Base-by-base conservation (phyloP, 2,888 invertebrate genomes). In the Euzophera pinguis region DNA sequence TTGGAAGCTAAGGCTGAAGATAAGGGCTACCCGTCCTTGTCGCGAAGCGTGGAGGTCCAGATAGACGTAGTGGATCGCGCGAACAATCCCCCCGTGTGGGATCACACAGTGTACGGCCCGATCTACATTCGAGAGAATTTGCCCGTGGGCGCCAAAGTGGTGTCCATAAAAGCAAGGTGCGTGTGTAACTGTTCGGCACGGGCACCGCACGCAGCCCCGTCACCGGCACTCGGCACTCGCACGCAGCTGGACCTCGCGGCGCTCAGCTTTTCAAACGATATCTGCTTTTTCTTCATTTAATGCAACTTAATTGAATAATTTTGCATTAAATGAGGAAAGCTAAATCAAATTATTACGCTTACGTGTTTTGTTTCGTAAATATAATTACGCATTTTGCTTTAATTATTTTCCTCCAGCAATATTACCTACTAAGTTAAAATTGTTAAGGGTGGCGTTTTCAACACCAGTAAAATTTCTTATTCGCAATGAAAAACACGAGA, bases 121-220 rank as follows among this genome's bases (percentile, higher is more conserved):
- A 96, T 97, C 94, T 96, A 95, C 95, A 96, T 97, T 92, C 96
- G 96, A 94, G 98, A 98, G 93, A 98, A 98, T 93, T 95, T 96
- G 93, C 96, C 97, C 92, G 97, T 98, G 89, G 98, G 98, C 92
- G 96, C 97, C 92, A 97, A 96, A 94, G 97, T 98, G 93, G 96
- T 97, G 92, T 97, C 97, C 92, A 95, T 98, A 92, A 98, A 98
- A 95, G 98, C 98, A 95, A 97, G 97, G 97, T 98, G 96, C 95
- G 97, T 96, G 81, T 79, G 81, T 79, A 75, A 81, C 76, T 82
- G 83, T 86, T 80, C 82, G 83, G n/a, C 87, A 85, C 89, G 91
- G 92, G 92, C 92, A 90, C 90, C 91, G 92, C 92, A 92, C 92
- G 92, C 91, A 91, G 91, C 91, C 92, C 91, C 83, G 75, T 73